Evolutionary conservation across 2,113 vertebrate species (phyloP).

Genomic region (Heloderma charlesbogerti): DNA sequence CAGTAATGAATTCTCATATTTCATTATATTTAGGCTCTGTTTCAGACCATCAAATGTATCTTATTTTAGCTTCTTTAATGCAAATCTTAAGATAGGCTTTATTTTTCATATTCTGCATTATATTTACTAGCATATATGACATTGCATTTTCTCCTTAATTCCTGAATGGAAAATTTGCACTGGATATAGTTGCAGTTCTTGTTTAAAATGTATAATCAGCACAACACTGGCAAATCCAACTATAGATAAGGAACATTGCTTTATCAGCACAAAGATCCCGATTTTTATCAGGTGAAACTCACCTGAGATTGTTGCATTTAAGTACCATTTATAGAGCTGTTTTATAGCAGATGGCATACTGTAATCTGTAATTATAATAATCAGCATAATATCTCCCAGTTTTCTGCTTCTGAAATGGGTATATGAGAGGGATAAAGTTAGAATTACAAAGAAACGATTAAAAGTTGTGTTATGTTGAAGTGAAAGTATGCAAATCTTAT

Average conservation of each 20-base stretch:
- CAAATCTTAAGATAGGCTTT: background rate
- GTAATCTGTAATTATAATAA: slow-evolving; percentile 39
- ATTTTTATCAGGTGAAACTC: slow-evolving; percentile 43
- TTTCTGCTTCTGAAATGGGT: slow-evolving; percentile 35
- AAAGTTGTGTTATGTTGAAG: background rate
- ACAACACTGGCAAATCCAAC: background rate
- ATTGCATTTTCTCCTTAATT: slow-evolving; percentile 17
- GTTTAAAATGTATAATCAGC: slow-evolving; percentile 53
- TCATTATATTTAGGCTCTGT: background rate
- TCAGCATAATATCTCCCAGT: slow-evolving; percentile 19
- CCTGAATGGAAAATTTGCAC: slow-evolving; percentile 55
- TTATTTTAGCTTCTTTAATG: background rate
- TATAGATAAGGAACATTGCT: slow-evolving; percentile 50
- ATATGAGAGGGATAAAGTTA: slow-evolving; percentile 29
- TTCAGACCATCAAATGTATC: background rate
- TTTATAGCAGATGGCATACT: slow-evolving; percentile 43
- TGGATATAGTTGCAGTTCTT: slow-evolving; percentile 24
- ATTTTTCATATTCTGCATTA: background rate
- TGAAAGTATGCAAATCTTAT: background rate
- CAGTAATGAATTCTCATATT: background rate
- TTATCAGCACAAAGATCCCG: slow-evolving; percentile 56
- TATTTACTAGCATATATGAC: background rate
- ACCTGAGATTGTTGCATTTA: slow-evolving; percentile 31
- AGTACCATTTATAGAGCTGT: slow-evolving; percentile 49
- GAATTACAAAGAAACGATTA: slow-evolving; percentile 28